These are phyloP conservation scores for Campodea augens DNA, from an alignment of 1,140 invertebrate genomes.

Conservation along the genomic window DNA sequence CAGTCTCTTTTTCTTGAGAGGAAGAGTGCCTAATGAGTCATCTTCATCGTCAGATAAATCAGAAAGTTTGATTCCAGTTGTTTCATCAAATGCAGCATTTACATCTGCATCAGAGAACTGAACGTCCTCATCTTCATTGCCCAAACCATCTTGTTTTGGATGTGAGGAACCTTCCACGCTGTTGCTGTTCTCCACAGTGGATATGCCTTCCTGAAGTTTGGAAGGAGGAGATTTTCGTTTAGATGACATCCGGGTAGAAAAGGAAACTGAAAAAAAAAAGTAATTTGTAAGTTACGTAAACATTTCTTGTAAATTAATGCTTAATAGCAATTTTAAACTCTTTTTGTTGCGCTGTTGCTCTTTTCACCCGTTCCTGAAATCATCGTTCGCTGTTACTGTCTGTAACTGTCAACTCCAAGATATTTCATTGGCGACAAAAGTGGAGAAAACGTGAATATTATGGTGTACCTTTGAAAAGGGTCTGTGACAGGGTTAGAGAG, in stretches of 20 bases:
- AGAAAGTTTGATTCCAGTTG: neutral
- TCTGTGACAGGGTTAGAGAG: too few relatives aligned
- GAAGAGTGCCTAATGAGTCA: conserved; percentile 16
- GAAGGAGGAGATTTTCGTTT: conserved; percentile 81
- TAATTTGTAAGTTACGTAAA: conserved; percentile 5
- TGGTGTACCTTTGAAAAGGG: too few relatives aligned
- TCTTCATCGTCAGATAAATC: neutral
- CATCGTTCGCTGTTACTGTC: too few relatives aligned
- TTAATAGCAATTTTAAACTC: too few relatives aligned
- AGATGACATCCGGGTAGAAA: conserved; percentile 70
- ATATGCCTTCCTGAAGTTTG: conserved; percentile 63
- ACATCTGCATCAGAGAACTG: conserved; percentile 20
- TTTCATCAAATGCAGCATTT: neutral
- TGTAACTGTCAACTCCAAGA: too few relatives aligned
- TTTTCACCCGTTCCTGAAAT: too few relatives aligned
- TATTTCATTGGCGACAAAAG: too few relatives aligned
- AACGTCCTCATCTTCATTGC: conserved; percentile 22
- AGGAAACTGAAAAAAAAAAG: conserved; percentile 12
- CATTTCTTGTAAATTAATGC: too few relatives aligned
- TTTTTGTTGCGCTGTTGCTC: too few relatives aligned
- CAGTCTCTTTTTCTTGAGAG: conserved; percentile 20
- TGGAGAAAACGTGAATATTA: too few relatives aligned
- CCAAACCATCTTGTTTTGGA: conserved; percentile 15
- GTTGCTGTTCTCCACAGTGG: conserved; percentile 19
- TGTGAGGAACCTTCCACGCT: neutral